phyloP scores from a whole-genome alignment of 2,113 vertebrate species.

The Columba janthina region DNA sequence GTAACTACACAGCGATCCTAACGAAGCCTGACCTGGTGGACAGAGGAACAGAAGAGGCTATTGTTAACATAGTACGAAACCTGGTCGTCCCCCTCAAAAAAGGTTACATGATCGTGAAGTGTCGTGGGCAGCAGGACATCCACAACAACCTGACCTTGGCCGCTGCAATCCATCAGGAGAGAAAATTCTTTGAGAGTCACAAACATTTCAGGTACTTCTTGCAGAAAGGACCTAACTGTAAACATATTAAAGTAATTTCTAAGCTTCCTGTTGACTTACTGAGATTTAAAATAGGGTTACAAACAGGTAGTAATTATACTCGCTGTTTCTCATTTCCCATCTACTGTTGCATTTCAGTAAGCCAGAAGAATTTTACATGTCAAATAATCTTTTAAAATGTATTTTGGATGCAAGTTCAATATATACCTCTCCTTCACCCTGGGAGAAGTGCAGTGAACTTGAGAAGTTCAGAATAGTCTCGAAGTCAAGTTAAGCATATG shows the following conservation, averaged over 20 bases:
- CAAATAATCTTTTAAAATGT: background rate
- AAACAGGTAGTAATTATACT: background rate
- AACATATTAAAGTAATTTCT: background rate
- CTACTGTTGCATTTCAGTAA: background rate
- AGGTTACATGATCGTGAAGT: constrained; percentile 92
- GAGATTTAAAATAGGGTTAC: background rate
- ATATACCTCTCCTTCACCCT: background rate
- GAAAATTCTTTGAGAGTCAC: constrained; percentile 81
- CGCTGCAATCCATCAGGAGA: constrained; percentile 79
- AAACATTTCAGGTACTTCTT: constrained; percentile 74
- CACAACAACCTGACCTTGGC: constrained; percentile 72
- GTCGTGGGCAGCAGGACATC: constrained; percentile 84
- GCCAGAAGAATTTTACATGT: background rate
- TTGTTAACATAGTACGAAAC: constrained; percentile 80
- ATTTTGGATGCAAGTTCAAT: background rate
- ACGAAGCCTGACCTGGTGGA: constrained; percentile 92
- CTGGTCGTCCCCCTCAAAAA: constrained; percentile 80
- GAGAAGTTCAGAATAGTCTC: background rate
- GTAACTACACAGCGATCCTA: constrained; percentile 80
- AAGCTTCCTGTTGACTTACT: background rate
- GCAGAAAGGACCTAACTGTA: background rate
- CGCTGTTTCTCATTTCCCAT: fast-evolving
- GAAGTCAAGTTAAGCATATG: background rate
- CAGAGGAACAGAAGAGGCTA: constrained; percentile 78
- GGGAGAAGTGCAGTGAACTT: background rate